Evolutionary conservation across 2,888 invertebrate genomes (phyloP).

Genomic region (Drosophila rubida): DNA sequence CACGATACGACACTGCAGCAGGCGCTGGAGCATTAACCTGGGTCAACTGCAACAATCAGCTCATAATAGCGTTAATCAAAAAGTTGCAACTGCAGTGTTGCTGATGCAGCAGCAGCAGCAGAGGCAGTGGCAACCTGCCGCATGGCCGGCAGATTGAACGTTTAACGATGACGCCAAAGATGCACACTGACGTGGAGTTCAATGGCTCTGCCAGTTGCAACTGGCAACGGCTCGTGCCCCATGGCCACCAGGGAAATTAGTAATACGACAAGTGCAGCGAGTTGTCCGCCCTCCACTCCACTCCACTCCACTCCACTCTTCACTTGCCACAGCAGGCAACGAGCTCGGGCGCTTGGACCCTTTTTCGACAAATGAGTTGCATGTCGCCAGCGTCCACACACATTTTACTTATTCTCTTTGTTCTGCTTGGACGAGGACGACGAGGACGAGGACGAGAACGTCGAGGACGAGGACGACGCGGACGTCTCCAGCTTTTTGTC

Average conservation of each 20-base stretch:
- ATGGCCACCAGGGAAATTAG: conserved; percentile 80
- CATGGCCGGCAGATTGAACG: conserved; percentile 58
- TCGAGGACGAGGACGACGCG: conserved; percentile 29
- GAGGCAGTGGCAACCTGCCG: conserved; percentile 29
- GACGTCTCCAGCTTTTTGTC: conserved; percentile 58
- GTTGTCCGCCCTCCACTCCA: no score
- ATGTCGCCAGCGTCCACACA: conserved; percentile 57
- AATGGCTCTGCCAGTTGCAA: conserved; percentile 34
- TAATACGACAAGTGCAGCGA: conserved; percentile 77
- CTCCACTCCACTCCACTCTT: no score
- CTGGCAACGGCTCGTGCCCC: conserved; percentile 44
- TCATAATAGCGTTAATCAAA: conserved; percentile 81
- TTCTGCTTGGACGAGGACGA: conserved; percentile 41
- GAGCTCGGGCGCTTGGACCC: conserved; percentile 1
- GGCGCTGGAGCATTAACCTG: conserved; percentile 67
- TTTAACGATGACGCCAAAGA: conserved; percentile 64
- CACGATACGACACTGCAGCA: conserved; percentile 1
- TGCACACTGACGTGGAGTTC: conserved; percentile 38
- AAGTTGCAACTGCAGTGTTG: conserved; percentile 56
- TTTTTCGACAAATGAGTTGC: conserved; percentile 74
- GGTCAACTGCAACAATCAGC: conserved; percentile 76
- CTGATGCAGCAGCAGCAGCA: conserved; percentile 30
- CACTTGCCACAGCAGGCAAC: no score
- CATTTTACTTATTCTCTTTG: conserved; percentile 74
- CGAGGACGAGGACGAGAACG: conserved; percentile 23